Evolutionary conservation across 2,113 vertebrate genomes (phyloP).

Genomic region (Speoplatyrhinus poulsoni): DNA sequence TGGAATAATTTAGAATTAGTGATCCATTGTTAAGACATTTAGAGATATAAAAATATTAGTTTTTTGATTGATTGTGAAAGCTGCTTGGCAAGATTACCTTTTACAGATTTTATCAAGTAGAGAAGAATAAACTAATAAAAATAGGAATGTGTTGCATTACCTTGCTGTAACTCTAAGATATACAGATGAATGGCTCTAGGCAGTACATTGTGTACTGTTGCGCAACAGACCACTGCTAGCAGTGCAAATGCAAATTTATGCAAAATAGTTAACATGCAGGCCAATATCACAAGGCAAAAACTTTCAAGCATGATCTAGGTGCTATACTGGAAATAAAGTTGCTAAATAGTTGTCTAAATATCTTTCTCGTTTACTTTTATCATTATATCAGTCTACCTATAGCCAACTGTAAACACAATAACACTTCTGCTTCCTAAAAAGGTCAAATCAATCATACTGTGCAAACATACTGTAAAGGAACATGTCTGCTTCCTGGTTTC

Average conservation of each 20-base stretch:
- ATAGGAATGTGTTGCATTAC: not conserved
- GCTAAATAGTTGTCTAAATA: not conserved
- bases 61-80: not conserved
- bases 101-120: not conserved
- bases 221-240: not conserved
- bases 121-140: too few species aligned
- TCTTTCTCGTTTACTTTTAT: too few species aligned
- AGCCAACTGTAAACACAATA: too few species aligned
- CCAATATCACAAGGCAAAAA: not conserved
- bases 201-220: not conserved
- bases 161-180: not conserved
- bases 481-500: conserved; percentile 15
- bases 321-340: not conserved
- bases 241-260: conserved; percentile 2
- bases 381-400: too few species aligned
- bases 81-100: not conserved
- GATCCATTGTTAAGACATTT: too few species aligned
- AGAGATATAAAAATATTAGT: conserved; percentile 2
- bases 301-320: conserved; percentile 2
- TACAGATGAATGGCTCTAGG: not conserved
- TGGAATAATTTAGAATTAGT: too few species aligned
- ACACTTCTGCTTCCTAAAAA: too few species aligned
- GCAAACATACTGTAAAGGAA: not conserved
- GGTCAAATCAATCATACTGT: not conserved
- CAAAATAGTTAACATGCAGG: not conserved